Evolutionary conservation across 2,797 vertebrate genomes (phyloP).

Genomic region (Diglossa cyanea): DNA sequence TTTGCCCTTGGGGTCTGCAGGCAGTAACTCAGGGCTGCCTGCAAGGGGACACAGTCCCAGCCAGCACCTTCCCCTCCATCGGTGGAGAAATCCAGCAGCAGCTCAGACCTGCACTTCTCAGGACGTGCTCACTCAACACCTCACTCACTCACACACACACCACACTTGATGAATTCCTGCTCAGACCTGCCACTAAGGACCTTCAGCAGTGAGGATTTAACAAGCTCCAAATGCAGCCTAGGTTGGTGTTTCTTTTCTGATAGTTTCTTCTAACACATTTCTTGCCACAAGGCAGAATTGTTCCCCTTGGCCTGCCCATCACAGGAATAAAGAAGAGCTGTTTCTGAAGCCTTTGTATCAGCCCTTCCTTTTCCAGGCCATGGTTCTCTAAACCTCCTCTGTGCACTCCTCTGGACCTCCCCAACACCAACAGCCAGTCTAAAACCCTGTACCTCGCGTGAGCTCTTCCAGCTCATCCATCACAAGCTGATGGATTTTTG

Average conservation of each 20-base stretch:
- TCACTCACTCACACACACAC: not conserved
- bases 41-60: not conserved
- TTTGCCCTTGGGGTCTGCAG: not conserved
- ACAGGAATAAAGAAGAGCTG: rapidly evolving
- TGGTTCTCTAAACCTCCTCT: not conserved
- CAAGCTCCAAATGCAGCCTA: not conserved
- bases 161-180: not conserved
- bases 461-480: not conserved
- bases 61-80: not conserved
- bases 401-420: not conserved
- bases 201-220: not conserved
- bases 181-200: not conserved
- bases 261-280: not conserved
- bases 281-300: not conserved
- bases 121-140: not conserved
- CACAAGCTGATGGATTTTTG: not conserved
- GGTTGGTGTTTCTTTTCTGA: not conserved
- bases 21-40: not conserved
- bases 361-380: not conserved
- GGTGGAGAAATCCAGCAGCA: not conserved
- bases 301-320: not conserved
- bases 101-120: not conserved
- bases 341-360: not conserved
- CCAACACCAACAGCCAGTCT: rapidly evolving
- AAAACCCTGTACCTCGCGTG: not conserved